phyloP scores from a whole-genome alignment of 1,140 invertebrate species.

The Aphaenogaster floridana region DNA sequence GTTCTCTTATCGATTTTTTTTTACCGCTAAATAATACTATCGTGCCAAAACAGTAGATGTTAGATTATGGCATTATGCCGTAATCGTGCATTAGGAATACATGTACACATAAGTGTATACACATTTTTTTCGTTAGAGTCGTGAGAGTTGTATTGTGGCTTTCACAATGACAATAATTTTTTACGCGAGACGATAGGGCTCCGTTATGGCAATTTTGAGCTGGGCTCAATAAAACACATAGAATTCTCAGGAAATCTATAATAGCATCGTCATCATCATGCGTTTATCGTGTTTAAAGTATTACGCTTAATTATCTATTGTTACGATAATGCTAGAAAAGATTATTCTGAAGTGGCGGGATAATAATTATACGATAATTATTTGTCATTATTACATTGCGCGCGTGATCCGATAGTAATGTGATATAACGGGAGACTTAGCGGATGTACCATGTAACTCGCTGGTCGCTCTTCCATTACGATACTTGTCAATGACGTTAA shows the following conservation, averaged over 20 bases:
- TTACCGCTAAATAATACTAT: conserved; percentile 65
- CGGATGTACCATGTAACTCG: conserved; percentile 48
- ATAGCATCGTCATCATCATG: conserved; percentile 51
- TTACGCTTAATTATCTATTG: conserved; percentile 76
- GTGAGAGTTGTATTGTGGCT: conserved; percentile 72
- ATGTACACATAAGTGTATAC: conserved; percentile 14
- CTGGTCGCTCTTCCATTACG: conserved; percentile 65
- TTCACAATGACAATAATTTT: conserved; percentile 78
- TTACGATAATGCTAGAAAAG: conserved; percentile 74
- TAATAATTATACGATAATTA: conserved; percentile 47
- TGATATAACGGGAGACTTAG: conserved; percentile 60
- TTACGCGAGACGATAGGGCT: conserved; percentile 69
- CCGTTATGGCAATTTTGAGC: conserved; percentile 51
- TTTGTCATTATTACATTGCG: conserved; percentile 50
- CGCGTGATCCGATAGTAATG: conserved; percentile 56
- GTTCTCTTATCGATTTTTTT: conserved; percentile 76
- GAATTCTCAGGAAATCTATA: conserved; percentile 58
- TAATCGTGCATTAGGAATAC: conserved; percentile 60
- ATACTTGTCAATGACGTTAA: conserved; percentile 67
- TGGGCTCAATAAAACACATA: conserved; percentile 56
- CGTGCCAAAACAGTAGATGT: conserved; percentile 61
- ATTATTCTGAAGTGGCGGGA: conserved; percentile 40
- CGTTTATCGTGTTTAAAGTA: conserved; percentile 62
- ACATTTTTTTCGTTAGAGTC: conserved; percentile 68
- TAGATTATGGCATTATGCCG: conserved; percentile 39